Base-by-base conservation (phyloP, 2,888 invertebrate species). In the Pristionchus japonicus region DNA sequence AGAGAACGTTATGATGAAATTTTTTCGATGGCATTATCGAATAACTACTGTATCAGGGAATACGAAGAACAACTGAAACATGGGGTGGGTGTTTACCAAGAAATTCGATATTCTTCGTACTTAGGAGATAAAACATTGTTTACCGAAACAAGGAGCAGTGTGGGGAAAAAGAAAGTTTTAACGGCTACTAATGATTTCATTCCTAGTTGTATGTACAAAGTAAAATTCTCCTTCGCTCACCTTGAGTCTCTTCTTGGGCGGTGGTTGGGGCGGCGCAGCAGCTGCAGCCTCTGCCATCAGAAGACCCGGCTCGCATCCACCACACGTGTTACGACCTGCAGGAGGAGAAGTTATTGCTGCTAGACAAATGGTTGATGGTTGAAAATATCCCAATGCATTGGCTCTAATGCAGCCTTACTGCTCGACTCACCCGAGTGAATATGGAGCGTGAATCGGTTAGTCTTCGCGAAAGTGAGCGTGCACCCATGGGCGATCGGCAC, bases 271-370 rank as follows among this genome's bases (percentile, higher is more conserved):
- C 20, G 82, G 57, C 23, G 85, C 85, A 31, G 88, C 20, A 20
- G 80, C 88, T 11, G 88, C 49, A 15, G 70, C 64, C 17, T 85
- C 89, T 6, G 95, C 94, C 88, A 93, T 92, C 23, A 95, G 94
- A 77, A 95, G 95, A 0, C 98, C 98, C 0, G 98, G 98, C 95
- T 98, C 98, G 95, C 98, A 99, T 89, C 97, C 96, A 0, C 97
- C 97, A 94, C 98, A 99, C 0, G 98, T 98, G 92, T 97, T 97
- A 90, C 96, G 96, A 0, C 98, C 98, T 89, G 64, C 20, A 90
- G 43, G 11, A 43, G 64, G 17, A 47, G 15, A 20, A 52, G 3
- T 52, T 52, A 3, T n/a, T n/a, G n/a, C n/a, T n/a, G n/a, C n/a
- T n/a, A n/a, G n/a, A n/a, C n/a, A n/a, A n/a, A n/a, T n/a, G 17